Evolutionary conservation across 2,113 vertebrate genomes (phyloP), one percentile per base, ranked within the genome.

Genomic region (Amphiprion ocellaris): DNA sequence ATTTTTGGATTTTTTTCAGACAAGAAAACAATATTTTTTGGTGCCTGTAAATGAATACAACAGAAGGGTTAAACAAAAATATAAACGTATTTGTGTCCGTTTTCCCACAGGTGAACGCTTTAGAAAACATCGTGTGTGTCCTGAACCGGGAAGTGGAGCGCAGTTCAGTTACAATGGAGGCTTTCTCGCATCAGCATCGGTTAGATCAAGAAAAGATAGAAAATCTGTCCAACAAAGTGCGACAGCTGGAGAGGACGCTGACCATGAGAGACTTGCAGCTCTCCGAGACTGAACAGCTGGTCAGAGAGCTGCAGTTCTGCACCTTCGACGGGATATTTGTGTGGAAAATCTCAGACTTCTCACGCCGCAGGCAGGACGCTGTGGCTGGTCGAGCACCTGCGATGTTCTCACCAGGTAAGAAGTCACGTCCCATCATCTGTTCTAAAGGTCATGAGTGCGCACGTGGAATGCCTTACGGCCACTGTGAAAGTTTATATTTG

Each of bases 401-500:
- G 0, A 97, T 98, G 95, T 98, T 98, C 92, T 99, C 97, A 37
- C 97, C 97, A 94, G 97, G 97, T 98, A 61, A 86, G 80, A 62
- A 16, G 2, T 23, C 24, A 11, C n/a, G 11, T 2, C 39, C 17
- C 2, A 2, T 15, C 10, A 9, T 53, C 5, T 14, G 5, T 55
- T 64, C 67, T 16, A 71, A 55, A 69, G 37, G 15, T 41, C 5
- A 8, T 23, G 1, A 15, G 0, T 71, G 6, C 59, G 41, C 17
- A 28, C 8, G 17, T 56, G 12, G 15, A 1, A 15, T 61, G 28
- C 60, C 17, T 10, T 4, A 9, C 62, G 39, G 61, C 12, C 17
- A 11, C 59, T 16, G 2, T 59, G 10, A 47, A 49, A 60, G 19
- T 26, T 30, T 49, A 2, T n/a, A 30, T 52, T 37, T 55, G 41